These are phyloP conservation scores for Phrixothrix hirtus DNA, from an alignment of 2,888 invertebrate genomes.

Conservation along the genomic window DNA sequence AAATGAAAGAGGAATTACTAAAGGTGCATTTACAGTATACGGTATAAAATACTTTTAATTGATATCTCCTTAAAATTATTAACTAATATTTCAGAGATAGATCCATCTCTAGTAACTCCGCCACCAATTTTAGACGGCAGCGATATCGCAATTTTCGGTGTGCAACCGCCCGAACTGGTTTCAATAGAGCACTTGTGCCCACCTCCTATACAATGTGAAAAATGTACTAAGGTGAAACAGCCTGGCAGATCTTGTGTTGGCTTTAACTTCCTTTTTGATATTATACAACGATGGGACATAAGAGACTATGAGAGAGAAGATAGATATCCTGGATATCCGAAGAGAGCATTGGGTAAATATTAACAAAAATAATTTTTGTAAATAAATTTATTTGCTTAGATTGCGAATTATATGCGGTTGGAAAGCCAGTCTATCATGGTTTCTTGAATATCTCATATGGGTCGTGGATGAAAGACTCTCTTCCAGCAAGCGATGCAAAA, in stretches of 20 bases:
- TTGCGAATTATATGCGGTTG: constrained; percentile 87
- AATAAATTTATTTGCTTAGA: constrained; percentile 56
- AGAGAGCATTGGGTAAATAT: constrained; percentile 55
- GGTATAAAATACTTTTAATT: constrained; percentile 57
- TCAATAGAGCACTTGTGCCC: constrained; percentile 66
- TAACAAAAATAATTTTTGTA: neutral
- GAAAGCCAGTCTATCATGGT: constrained; percentile 89
- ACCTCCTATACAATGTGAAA: constrained; percentile 61
- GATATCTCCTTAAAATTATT: neutral
- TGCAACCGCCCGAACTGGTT: constrained; percentile 63
- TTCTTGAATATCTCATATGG: constrained; percentile 78
- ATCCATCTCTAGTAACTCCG: constrained; percentile 60
- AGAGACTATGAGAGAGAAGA: constrained; percentile 63
- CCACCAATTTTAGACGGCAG: constrained; percentile 47
- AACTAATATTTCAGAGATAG: constrained; percentile 45
- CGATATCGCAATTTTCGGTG: constrained; percentile 60
- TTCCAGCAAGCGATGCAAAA: constrained; percentile 57
- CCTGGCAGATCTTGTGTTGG: constrained; percentile 56
- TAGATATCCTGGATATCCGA: constrained; percentile 62
- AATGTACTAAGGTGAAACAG: constrained; percentile 61
- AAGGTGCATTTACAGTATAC: constrained; percentile 70
- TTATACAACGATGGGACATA: constrained; percentile 60
- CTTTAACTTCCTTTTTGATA: constrained; percentile 61
- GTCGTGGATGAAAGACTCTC: constrained; percentile 83
- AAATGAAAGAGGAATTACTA: constrained; percentile 79